Evolutionary conservation across 1,140 invertebrate species (phyloP).

Genomic region (Penaeus vannamei): DNA sequence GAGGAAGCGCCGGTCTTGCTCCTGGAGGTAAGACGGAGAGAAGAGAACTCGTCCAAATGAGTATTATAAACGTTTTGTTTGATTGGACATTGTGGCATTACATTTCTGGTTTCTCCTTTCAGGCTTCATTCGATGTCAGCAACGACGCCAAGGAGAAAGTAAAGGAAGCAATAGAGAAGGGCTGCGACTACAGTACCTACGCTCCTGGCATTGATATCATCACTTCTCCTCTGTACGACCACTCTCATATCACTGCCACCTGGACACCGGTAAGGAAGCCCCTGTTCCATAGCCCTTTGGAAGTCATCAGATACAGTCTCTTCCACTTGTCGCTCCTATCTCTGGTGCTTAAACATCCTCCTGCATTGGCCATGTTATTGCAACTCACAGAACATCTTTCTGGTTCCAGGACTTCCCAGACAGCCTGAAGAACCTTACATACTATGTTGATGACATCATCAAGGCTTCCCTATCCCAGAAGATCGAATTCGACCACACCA

Average conservation of each 20-base stretch:
- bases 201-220: not conserved
- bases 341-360: too few species aligned
- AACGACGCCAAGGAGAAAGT: not conserved
- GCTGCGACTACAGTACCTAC: not conserved
- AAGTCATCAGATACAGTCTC: too few species aligned
- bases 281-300: not conserved
- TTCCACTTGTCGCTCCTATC: too few species aligned
- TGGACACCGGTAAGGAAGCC: not conserved
- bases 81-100: not conserved
- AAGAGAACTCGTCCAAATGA: not conserved
- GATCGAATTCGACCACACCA: not conserved
- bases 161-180: not conserved
- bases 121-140: slow-evolving; percentile 1
- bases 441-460: not conserved
- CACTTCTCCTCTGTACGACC: slow-evolving; percentile 1
- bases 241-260: not conserved
- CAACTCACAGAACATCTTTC: not conserved
- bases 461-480: not conserved
- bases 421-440: not conserved
- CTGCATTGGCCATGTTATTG: not conserved
- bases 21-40: not conserved
- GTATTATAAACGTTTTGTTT: not conserved
- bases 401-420: not conserved
- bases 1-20: not conserved
- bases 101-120: not conserved